Evolutionary conservation across 2,888 invertebrate species (phyloP).

Genomic region (Pandemis heparana): DNA sequence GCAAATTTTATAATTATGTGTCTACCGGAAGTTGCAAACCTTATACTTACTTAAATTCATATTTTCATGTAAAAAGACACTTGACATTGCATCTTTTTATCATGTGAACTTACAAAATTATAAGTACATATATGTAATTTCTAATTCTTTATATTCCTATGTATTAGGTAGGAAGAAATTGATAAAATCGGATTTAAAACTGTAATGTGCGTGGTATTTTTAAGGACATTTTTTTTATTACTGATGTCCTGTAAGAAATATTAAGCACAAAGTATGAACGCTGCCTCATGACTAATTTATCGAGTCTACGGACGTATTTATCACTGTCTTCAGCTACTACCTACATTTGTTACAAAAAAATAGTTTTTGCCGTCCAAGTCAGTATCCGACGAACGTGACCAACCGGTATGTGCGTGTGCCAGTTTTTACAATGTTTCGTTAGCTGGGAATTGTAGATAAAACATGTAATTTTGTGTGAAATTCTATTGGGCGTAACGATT

Average conservation of each 20-base stretch:
- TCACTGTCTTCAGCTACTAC: constrained; percentile 7
- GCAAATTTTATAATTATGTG: too few species aligned
- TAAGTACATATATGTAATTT: background rate
- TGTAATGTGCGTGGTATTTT: too few species aligned
- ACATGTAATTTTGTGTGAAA: constrained; percentile 18
- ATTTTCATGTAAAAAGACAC: too few species aligned
- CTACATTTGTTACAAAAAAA: constrained; percentile 21
- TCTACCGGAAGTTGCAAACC: too few species aligned
- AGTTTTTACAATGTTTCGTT: constrained; percentile 14
- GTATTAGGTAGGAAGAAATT: too few species aligned
- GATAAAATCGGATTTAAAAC: too few species aligned
- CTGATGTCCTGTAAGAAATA: too few species aligned
- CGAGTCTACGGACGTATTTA: background rate
- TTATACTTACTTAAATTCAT: too few species aligned
- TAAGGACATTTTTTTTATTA: too few species aligned
- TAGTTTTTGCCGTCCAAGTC: constrained; percentile 7
- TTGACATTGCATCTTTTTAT: too few species aligned
- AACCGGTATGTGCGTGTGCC: constrained; percentile 10
- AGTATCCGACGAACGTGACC: constrained; percentile 28
- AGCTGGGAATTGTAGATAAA: constrained; percentile 10
- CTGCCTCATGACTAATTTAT: constrained; percentile 22
- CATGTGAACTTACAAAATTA: too few species aligned
- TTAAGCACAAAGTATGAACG: background rate
- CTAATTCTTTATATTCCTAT: background rate
- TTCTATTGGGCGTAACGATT: background rate